Evolutionary conservation across 2,113 vertebrate species (phyloP), one percentile per base, ranked within the genome.

Genomic region (Noctilio leporinus): DNA sequence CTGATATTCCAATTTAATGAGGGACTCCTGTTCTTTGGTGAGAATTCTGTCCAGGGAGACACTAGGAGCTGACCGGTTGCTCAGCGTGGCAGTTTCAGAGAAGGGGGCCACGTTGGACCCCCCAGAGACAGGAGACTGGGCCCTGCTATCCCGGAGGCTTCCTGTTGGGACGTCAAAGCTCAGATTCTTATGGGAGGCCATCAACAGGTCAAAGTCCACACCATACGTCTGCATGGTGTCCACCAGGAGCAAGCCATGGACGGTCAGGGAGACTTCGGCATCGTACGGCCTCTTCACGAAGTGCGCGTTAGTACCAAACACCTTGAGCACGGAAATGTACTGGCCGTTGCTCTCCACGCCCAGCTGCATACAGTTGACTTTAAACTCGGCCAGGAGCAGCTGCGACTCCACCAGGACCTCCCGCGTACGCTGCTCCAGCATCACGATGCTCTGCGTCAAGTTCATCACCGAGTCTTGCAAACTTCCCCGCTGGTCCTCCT

Each of bases 261-360:
- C 99, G 1, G 99, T 99, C 43, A 99, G 97, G 38, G 99, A 99
- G 55, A 99, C 99, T 64, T 99, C 99, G 0, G 98, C 99, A 93
- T 99, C 99, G 1, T 99, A 99, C 0, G 99, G 99, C 72, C 99
- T 98, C 97, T 99, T 99, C 53, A 99, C 99, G 97, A 99, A 99
- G 97, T 99, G 98, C 47, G 99, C 99, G 9, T 99, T 99, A 64
- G 99, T 99, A 65, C 99, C 99, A 85, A 99, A 99, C 4, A 99
- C 99, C 92, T 99, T 99, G 26, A 99, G 99, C 57, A 99, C 99
- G 5, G 99, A 99, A 96, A 99, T 99, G 80, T 99, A 99, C 1
- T 99, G 98, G 0, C 99, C 99, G 0, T 98, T 99, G 83, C 99
- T 99, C 98, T 99, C 99, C 15, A 99, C 99, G 0, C 99, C 99